Conservation (phyloP, 2,113 vertebrate genomes). For the Heloderma charlesbogerti region DNA sequence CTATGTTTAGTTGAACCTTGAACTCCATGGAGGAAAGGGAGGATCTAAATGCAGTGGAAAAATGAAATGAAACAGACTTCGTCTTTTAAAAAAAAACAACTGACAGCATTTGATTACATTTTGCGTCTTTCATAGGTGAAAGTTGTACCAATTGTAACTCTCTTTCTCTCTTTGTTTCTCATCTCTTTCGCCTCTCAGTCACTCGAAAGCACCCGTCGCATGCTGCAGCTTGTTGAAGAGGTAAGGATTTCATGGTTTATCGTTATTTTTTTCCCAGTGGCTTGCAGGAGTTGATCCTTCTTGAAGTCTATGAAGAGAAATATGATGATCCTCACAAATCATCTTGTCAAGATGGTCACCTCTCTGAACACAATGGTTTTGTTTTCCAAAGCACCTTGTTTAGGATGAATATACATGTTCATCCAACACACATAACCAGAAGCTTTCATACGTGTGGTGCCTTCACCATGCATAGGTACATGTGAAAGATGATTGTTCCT, state of each 20-base stretch:
- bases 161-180: neutral
- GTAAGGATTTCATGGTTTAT: slow-evolving; percentile 78
- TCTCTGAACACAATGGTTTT: neutral
- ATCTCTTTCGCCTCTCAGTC: slow-evolving; percentile 81
- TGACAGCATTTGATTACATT: too few relatives aligned
- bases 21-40: neutral
- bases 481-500: neutral
- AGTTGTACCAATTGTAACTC: slow-evolving; percentile 5
- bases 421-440: too few relatives aligned
- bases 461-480: neutral
- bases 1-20: neutral
- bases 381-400: neutral
- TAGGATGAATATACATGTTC: neutral
- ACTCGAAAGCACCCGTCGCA: slow-evolving; percentile 98
- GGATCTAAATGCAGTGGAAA: neutral
- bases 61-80: neutral
- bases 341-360: neutral
- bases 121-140: neutral
- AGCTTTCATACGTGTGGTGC: neutral
- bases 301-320: neutral
- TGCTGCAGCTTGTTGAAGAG: slow-evolving; percentile 99
- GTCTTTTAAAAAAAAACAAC: too few relatives aligned
- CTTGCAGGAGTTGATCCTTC: neutral
- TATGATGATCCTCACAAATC: neutral
- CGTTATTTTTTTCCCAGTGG: neutral